Evolutionary conservation across 2,797 vertebrate genomes (phyloP).

Genomic region (Todus mexicanus): DNA sequence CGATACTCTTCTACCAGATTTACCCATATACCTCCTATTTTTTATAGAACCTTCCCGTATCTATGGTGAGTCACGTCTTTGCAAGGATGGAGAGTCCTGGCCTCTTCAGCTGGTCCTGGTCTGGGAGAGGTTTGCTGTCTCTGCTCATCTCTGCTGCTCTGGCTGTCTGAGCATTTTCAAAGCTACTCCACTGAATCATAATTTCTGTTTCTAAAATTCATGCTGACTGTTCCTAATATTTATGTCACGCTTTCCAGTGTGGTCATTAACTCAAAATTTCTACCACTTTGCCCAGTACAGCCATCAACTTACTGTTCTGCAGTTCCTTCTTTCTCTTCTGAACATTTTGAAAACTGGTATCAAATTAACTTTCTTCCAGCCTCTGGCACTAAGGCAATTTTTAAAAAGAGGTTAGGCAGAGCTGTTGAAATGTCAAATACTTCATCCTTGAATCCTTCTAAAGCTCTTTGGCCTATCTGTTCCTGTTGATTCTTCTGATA

Average conservation of each 20-base stretch:
- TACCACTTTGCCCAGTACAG: neutral
- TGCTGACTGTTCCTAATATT: neutral
- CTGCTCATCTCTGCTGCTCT: neutral
- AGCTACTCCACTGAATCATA: neutral
- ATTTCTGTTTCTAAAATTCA: neutral
- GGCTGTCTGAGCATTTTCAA: neutral
- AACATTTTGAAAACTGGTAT: neutral
- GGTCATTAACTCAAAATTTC: neutral
- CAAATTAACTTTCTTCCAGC: neutral
- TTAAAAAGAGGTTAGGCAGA: neutral
- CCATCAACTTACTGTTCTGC: neutral
- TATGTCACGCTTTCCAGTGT: neutral
- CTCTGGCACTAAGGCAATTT: neutral
- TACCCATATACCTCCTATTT: neutral
- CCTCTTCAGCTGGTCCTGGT: neutral
- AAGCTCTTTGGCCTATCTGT: neutral
- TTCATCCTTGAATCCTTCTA: neutral
- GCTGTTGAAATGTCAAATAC: neutral
- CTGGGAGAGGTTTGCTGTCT: neutral
- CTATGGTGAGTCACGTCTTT: neutral
- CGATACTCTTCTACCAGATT: neutral
- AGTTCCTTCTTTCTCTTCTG: neutral
- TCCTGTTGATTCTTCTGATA: neutral
- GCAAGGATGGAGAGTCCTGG: neutral
- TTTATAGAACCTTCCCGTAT: neutral